Conservation (phyloP, 2,888 invertebrate species). For the Andrena chrysosceles region DNA sequence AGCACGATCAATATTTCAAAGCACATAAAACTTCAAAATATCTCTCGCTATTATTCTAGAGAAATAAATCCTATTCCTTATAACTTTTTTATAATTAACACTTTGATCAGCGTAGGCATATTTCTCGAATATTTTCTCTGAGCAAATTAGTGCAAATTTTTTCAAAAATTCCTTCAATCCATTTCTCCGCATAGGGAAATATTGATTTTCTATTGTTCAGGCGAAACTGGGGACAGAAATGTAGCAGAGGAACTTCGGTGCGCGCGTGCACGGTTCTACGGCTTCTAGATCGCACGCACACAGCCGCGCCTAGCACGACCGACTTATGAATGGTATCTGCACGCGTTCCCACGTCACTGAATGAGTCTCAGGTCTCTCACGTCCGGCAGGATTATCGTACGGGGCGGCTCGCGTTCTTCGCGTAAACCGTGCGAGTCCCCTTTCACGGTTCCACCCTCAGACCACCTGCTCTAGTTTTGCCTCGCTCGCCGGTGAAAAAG, state of each 20-base stretch:
- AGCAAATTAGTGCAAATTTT: too few species aligned
- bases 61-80: too few species aligned
- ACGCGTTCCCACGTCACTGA: slow-evolving; percentile 76
- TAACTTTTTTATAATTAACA: too few species aligned
- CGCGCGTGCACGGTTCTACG: slow-evolving; percentile 40
- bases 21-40: too few species aligned
- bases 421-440: slow-evolving; percentile 72
- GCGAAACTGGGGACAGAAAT: slow-evolving; percentile 27
- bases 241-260: slow-evolving; percentile 31
- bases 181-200: background rate
- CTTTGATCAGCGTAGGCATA: too few species aligned
- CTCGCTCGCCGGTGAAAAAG: slow-evolving; percentile 23
- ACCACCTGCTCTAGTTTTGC: slow-evolving; percentile 50
- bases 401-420: slow-evolving; percentile 68
- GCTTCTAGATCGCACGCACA: slow-evolving; percentile 52
- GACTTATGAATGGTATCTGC: slow-evolving; percentile 75
- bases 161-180: background rate
- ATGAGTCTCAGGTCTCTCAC: slow-evolving; percentile 73
- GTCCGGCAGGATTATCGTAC: slow-evolving; percentile 73
- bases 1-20: slow-evolving; percentile 45
- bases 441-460: slow-evolving; percentile 55
- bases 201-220: background rate
- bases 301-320: slow-evolving; percentile 45
- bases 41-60: too few species aligned
- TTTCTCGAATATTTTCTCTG: too few species aligned